These are phyloP conservation scores for Trachelipus rathkii DNA, from an alignment of 1,140 invertebrate genomes.

Conservation along the genomic window DNA sequence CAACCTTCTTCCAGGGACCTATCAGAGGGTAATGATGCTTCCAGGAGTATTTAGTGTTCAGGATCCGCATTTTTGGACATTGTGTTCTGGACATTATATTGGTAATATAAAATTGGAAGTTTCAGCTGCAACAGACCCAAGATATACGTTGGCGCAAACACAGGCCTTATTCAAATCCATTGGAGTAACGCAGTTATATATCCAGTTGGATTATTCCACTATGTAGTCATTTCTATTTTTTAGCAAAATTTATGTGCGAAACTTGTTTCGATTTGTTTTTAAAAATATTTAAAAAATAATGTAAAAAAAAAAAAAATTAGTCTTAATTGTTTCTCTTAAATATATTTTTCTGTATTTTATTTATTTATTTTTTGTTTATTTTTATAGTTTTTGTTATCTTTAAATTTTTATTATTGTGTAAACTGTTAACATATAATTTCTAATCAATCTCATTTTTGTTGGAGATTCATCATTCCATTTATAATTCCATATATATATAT, in stretches of 20 bases:
- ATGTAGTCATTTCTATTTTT: constrained; percentile 57
- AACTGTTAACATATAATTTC: too few species aligned
- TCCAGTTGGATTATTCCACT: constrained; percentile 81
- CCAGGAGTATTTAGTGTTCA: constrained; percentile 83
- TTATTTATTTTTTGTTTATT: too few species aligned
- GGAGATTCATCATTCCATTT: too few species aligned
- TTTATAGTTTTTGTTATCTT: too few species aligned
- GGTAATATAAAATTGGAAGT: constrained; percentile 91
- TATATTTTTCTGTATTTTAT: too few species aligned
- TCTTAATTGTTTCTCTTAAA: too few species aligned
- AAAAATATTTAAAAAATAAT: too few species aligned
- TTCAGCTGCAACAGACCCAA: constrained; percentile 78
- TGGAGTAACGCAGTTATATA: constrained; percentile 82
- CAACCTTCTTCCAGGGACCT: constrained; percentile 76
- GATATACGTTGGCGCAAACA: constrained; percentile 84
- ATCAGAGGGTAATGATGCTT: constrained; percentile 81
- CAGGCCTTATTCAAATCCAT: constrained; percentile 87
- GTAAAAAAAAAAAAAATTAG: too few species aligned
- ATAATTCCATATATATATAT: neutral
- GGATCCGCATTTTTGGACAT: constrained; percentile 94
- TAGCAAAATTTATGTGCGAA: too few species aligned
- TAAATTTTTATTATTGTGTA: too few species aligned
- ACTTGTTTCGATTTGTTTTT: too few species aligned
- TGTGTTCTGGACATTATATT: constrained; percentile 87
- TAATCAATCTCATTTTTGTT: too few species aligned